These are phyloP conservation scores for Notolepis coatsorum DNA, from an alignment of 2,797 vertebrate species.

Conservation along the genomic window DNA sequence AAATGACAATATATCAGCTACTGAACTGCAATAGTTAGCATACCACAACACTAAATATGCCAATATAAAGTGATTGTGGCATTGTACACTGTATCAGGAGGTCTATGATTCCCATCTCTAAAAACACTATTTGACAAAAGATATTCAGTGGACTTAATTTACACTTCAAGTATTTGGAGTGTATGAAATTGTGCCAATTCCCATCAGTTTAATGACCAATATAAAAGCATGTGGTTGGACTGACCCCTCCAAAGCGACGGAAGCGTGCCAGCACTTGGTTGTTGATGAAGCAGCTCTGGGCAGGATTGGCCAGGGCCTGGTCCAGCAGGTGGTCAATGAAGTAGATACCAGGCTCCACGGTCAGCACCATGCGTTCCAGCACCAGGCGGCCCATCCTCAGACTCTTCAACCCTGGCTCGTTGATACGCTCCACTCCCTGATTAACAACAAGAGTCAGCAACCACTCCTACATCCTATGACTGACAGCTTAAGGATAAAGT, in stretches of 20 bases:
- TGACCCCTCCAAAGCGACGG: slow-evolving; percentile 91
- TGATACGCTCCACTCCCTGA: slow-evolving; percentile 87
- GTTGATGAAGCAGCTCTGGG: slow-evolving; percentile 89
- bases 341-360: slow-evolving; percentile 94
- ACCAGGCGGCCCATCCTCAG: slow-evolving; percentile 89
- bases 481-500: no score
- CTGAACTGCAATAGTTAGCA: no score
- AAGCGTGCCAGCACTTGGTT: slow-evolving; percentile 85
- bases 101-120: neutral
- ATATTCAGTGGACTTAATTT: neutral
- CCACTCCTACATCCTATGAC: neutral
- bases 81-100: no score
- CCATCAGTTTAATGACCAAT: no score
- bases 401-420: slow-evolving; percentile 88
- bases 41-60: no score
- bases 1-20: no score
- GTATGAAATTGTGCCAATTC: no score
- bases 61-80: no score
- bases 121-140: neutral
- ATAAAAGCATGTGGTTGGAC: no score
- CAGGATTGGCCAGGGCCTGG: slow-evolving; percentile 84
- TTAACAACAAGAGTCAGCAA: neutral
- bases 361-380: slow-evolving; percentile 93
- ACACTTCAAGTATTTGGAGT: no score
- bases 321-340: slow-evolving; percentile 95